Percentiles rank a stretch among this genome's conserved stretches.
These are phyloP conservation scores for Ictalurus furcatus DNA, from an alignment of 2,113 vertebrate species.

Conservation along the genomic window DNA sequence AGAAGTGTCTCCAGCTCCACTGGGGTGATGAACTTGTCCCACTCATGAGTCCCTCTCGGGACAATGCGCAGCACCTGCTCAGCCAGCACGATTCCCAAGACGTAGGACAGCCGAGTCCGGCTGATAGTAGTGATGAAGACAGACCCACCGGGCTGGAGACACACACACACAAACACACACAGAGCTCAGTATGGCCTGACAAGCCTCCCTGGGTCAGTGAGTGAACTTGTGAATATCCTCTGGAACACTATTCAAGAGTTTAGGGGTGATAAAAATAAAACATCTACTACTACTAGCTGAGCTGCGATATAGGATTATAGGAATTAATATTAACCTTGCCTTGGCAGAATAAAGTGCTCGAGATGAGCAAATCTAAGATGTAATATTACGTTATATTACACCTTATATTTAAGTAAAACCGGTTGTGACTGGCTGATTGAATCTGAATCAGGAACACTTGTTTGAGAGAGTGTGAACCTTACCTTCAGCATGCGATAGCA, in stretches of 20 bases:
- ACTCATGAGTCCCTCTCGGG: slow-evolving; percentile 90
- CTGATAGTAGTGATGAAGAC: slow-evolving; percentile 95
- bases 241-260: neutral
- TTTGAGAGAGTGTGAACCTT: slow-evolving; percentile 18
- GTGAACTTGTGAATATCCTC: neutral
- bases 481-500: slow-evolving; percentile 89
- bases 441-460: neutral
- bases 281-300: neutral
- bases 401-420: neutral
- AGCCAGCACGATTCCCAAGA: slow-evolving; percentile 83
- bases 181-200: neutral
- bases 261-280: neutral
- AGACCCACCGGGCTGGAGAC: slow-evolving; percentile 81
- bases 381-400: neutral
- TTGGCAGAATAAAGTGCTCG: neutral
- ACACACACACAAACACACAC: neutral
- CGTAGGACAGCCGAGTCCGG: slow-evolving; percentile 88
- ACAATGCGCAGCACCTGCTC: slow-evolving; percentile 86
- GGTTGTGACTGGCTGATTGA: neutral
- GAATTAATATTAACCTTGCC: neutral
- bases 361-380: neutral
- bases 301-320: too few species aligned
- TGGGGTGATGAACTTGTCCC: slow-evolving; percentile 93
- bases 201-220: neutral
- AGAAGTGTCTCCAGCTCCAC: slow-evolving; percentile 84